Evolutionary conservation across 2,797 vertebrate genomes (phyloP), one percentile per base, ranked within the genome.

Genomic region (Premnoplex brunnescens): DNA sequence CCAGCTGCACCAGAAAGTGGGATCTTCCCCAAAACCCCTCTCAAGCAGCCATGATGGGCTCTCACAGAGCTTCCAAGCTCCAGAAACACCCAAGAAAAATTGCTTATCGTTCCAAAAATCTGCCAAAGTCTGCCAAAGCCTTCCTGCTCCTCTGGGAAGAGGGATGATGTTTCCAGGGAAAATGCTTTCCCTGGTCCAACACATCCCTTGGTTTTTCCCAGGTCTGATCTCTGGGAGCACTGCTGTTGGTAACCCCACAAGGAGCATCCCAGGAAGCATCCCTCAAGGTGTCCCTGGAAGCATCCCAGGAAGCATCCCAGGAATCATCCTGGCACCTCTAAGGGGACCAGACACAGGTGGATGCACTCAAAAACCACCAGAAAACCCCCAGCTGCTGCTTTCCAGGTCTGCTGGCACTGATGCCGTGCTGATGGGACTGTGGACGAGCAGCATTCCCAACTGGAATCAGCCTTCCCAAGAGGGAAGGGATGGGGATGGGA

Each of bases 11-110:
- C 49, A 22, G 11, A 4, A 34, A 2, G 26, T 1, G 51, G 62
- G n/a, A 60, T 34, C 18, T 30, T 13, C 72, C 68, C 37, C 16
- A 43, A 60, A 14, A 22, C 3, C 37, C 5, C 24, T 2, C n/a
- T 24, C 3, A 1, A 39, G 26, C n/a, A 6, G 4, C 13, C 9
- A 10, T 3, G 55, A 66, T 8, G 5, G 21, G 90, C 83, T n/a
- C 63, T 37, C 58, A 37, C 32, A 1, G 12, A 9, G 52, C 20
- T 55, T 9, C 28, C 76, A 13, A 15, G 36, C 44, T 59, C 39
- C 56, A 1, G 8, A 1, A 28, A 44, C 10, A 26, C 0, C 3
- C 58, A 9, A 64, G 27, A 2, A 39, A 36, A 63, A 49, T 1
- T 3, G 39, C 27, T 51, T 13, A 1, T 19, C 48, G 6, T 85